Evolutionary conservation across 2,888 invertebrate species (phyloP).

Genomic region (Conops quadrifasciatus): DNA sequence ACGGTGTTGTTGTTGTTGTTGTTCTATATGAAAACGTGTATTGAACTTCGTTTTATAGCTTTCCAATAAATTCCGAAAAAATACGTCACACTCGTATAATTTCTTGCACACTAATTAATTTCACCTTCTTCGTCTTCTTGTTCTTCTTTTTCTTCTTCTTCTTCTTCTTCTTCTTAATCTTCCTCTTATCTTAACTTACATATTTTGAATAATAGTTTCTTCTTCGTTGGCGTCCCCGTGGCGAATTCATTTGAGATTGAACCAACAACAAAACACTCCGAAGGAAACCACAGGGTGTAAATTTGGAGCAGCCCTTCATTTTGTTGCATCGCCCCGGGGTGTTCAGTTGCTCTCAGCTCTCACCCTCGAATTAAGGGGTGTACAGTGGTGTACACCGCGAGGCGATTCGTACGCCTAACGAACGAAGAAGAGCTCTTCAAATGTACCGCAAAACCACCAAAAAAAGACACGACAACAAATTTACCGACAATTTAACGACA

Average conservation of each 20-base stretch:
- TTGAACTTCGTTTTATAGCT: too few species aligned
- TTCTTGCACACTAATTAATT: too few species aligned
- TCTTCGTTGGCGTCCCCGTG: too few species aligned
- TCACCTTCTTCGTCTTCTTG: too few species aligned
- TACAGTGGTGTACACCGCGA: background rate
- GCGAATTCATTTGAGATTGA: background rate
- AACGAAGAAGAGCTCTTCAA: conserved; percentile 11
- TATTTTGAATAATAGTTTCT: too few species aligned
- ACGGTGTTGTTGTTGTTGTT: too few species aligned
- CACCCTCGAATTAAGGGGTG: conserved; percentile 20
- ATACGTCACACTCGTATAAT: too few species aligned
- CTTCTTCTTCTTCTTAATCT: too few species aligned
- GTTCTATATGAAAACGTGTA: too few species aligned
- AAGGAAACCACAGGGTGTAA: background rate
- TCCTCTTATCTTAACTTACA: too few species aligned
- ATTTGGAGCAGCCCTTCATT: conserved; percentile 6
- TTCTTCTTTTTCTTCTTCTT: too few species aligned
- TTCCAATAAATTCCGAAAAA: too few species aligned
- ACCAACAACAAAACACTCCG: background rate
- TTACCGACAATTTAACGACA: background rate
- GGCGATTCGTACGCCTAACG: background rate
- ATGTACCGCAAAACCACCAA: conserved; percentile 20
- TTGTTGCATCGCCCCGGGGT: background rate
- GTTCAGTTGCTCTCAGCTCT: conserved; percentile 1
- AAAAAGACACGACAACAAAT: conserved; percentile 24